These are phyloP conservation scores for Caenorhabditis zanzibari DNA, from an alignment of 2,888 invertebrate species.

Conservation along the genomic window DNA sequence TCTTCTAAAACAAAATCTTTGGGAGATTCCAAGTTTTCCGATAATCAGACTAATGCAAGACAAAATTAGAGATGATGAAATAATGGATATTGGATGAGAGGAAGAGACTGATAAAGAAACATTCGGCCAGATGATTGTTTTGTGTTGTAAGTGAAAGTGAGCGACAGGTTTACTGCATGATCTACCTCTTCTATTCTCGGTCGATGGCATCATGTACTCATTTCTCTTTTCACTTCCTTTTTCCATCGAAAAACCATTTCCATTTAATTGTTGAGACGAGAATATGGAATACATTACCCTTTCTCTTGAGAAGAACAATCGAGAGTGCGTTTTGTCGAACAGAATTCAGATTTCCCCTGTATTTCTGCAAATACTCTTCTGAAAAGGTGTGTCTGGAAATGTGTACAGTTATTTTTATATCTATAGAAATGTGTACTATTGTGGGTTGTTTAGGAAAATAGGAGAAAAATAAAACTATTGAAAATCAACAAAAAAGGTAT, in stretches of 20 bases:
- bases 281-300: conserved; percentile 13
- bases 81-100: not conserved
- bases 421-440: not conserved
- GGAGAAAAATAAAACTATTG: not conserved
- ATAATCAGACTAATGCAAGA: conserved; percentile 1
- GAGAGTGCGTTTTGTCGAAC: not conserved
- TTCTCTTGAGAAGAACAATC: not conserved
- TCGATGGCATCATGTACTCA: conserved; percentile 45
- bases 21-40: not conserved
- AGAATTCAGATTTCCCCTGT: conserved; percentile 5
- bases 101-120: conserved; percentile 36
- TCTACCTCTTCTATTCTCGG: conserved; percentile 28
- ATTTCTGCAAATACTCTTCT: not conserved
- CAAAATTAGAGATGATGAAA: not conserved
- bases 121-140: conserved; percentile 36
- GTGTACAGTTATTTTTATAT: not conserved
- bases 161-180: conserved; percentile 60
- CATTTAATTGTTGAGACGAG: conserved; percentile 18
- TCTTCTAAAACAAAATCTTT: not conserved
- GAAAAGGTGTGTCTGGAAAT: conserved; percentile 3
- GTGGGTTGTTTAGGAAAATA: too few relatives aligned
- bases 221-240: conserved; percentile 28
- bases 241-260: conserved; percentile 14
- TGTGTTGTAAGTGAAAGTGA: conserved; percentile 58
- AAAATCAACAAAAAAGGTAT: conserved; percentile 10